Base-by-base conservation (phyloP, 2,888 invertebrate species). In the Perizoma affinitatum region DNA sequence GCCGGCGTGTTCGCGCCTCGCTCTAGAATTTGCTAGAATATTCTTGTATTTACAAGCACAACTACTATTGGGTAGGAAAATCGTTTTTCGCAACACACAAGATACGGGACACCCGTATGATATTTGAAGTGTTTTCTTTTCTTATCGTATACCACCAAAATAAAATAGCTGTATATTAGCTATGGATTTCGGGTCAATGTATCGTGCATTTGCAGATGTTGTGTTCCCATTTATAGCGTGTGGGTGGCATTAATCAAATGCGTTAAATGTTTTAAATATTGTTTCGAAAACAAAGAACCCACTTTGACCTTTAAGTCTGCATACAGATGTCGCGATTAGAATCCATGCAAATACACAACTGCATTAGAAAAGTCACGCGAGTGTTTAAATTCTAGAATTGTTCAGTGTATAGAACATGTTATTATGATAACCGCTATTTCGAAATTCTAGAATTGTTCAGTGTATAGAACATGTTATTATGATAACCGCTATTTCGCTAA, bases 1-100 rank as follows among this genome's bases (percentile, higher is more conserved):
- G 77, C 78, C 73, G 74, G 73, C 73, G 75, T 78, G 84, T 86
- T 87, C 87, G 81, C 88, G 84, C 87, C 82, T 83, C 79, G 84
- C 82, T 85, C 84, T 86, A 88, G 86, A 86, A 85, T 84, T 79
- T 81, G 80, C 85, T 88, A 86, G 84, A 86, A 86, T 84, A 84
- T 86, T 86, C 84, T 87, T 87, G 87, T 83, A 73, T 84, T 86
- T 82, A 83, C 79, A 80, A 78, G 75, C 71, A 78, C 79, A 78
- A 78, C 75, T 73, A 77, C 72, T 76, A 71, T 76, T 68, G 60
- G 59, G 54, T 68, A 60, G 59, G 54, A 69, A 66, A 71, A 74
- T 67, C 61, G 61, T 65, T 56, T 54, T 56, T 46, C 8, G 40
- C 34, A n/a, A 36, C 51, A 48, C 43, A 36, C 51, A 48, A 36